phyloP scores from a whole-genome alignment of 1,140 invertebrate genomes.

The Bombus polaris region DNA sequence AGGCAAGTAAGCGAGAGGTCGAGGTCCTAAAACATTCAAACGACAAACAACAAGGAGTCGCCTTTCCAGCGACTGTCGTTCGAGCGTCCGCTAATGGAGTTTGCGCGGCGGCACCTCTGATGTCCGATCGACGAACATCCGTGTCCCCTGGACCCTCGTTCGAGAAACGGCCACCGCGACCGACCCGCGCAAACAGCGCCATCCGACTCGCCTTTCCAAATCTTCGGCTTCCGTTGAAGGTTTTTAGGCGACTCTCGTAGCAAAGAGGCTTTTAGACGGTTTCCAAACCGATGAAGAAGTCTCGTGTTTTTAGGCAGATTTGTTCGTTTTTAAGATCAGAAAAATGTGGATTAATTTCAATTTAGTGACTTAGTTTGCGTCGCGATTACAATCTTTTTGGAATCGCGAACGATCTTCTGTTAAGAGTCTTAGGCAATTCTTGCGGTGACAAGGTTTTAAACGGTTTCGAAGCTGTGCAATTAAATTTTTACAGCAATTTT shows the following conservation, averaged over 20 bases:
- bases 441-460: no score
- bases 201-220: neutral
- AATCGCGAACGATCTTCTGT: no score
- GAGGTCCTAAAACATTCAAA: constrained; percentile 81
- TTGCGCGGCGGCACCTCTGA: constrained; percentile 82
- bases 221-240: constrained; percentile 1
- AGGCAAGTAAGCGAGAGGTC: constrained; percentile 81
- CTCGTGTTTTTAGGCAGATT: neutral
- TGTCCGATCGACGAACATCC: constrained; percentile 70
- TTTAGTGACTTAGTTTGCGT: no score
- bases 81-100: constrained; percentile 81
- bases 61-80: constrained; percentile 58
- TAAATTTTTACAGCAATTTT: no score
- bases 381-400: no score
- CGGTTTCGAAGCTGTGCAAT: no score
- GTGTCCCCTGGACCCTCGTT: constrained; percentile 38
- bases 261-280: neutral
- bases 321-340: no score
- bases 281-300: neutral
- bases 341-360: no score
- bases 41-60: constrained; percentile 79
- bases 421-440: no score
- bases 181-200: constrained; percentile 18
- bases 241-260: neutral
- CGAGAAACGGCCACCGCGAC: constrained; percentile 6